phyloP scores from a whole-genome alignment of 35 echinoderm and acorn worm genomes.

The Strongylocentrotus purpuratus region DNA sequence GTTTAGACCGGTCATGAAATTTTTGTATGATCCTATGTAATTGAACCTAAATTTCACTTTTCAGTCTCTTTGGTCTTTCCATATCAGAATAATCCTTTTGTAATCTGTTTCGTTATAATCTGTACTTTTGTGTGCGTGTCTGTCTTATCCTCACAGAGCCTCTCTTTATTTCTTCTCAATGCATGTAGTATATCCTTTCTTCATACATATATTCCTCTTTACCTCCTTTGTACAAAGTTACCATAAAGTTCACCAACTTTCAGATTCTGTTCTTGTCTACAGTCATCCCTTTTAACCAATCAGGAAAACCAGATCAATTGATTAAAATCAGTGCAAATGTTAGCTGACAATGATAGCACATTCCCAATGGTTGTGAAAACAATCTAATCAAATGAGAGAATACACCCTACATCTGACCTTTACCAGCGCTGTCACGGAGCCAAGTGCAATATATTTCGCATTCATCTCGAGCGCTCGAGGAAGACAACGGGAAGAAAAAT shows the following conservation, averaged over 20 bases:
- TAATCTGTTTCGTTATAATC: too few relatives aligned
- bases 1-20: background rate
- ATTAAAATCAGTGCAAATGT: constrained; percentile 5
- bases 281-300: background rate
- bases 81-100: background rate
- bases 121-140: background rate
- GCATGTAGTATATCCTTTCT: too few relatives aligned
- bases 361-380: background rate
- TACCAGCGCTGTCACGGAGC: background rate
- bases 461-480: background rate
- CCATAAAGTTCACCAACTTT: background rate
- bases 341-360: background rate
- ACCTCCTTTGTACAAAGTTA: background rate
- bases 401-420: constrained; percentile 9
- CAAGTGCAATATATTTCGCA: background rate
- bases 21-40: background rate
- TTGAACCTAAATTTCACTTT: background rate
- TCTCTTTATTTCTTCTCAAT: too few relatives aligned
- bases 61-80: background rate
- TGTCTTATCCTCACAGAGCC: background rate
- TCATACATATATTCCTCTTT: too few relatives aligned
- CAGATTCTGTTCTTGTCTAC: background rate
- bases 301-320: constrained; percentile 3
- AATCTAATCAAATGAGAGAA: constrained; percentile 13
- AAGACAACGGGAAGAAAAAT: background rate